Conservation (phyloP, 2,888 invertebrate species). For the Odontomyia ornata region DNA sequence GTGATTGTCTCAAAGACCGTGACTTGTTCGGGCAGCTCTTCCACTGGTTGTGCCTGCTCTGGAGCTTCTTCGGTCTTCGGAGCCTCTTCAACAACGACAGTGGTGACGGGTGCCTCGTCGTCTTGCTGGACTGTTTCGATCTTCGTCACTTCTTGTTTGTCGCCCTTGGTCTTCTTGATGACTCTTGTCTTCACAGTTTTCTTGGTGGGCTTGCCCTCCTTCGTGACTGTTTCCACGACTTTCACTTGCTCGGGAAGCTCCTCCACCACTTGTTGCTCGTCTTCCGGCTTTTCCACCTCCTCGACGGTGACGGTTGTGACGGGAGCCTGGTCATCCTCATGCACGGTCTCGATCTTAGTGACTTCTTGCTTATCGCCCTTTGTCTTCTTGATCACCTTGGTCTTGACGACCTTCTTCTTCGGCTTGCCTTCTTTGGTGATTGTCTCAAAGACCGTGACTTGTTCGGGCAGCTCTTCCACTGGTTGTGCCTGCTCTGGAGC, state of each 20-base stretch:
- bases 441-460: conserved; percentile 51
- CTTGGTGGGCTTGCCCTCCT: conserved; percentile 56
- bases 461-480: conserved; percentile 49
- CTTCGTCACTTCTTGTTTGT: conserved; percentile 59
- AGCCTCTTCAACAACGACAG: conserved; percentile 56
- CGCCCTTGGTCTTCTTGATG: conserved; percentile 60
- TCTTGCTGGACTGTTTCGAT: conserved; percentile 63
- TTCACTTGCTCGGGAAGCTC: conserved; percentile 53
- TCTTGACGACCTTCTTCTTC: conserved; percentile 57
- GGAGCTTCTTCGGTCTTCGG: conserved; percentile 46
- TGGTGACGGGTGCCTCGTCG: conserved; percentile 61
- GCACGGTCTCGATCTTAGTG: conserved; percentile 60
- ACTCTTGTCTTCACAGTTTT: conserved; percentile 58
- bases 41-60: conserved; percentile 30
- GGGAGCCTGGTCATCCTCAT: conserved; percentile 59
- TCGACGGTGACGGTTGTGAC: conserved; percentile 57
- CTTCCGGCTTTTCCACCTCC: conserved; percentile 52
- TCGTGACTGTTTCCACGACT: conserved; percentile 54
- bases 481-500: conserved; percentile 49
- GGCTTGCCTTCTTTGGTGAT: conserved; percentile 53
- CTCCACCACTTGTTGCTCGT: conserved; percentile 51
- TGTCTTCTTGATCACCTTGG: conserved; percentile 58
- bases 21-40: conserved; percentile 52
- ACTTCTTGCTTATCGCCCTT: conserved; percentile 55
- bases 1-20: conserved; percentile 55